phyloP scores from a whole-genome alignment of 2,113 vertebrate genomes.

The Notechis scutatus region DNA sequence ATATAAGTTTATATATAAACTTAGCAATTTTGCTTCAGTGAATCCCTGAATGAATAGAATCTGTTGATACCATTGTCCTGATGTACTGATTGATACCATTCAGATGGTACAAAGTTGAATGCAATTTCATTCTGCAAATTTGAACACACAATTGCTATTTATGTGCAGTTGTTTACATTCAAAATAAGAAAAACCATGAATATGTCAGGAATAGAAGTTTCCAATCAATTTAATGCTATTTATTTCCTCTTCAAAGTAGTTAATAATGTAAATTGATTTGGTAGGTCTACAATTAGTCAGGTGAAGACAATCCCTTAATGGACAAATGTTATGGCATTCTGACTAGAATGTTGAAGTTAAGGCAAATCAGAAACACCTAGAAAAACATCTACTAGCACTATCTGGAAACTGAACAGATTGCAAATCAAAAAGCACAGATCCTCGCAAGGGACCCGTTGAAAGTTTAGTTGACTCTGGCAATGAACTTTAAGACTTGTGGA shows the following conservation, averaged over 20 bases:
- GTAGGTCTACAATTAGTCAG: not conserved
- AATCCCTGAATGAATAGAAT: not conserved
- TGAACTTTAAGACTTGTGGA: too few relatives aligned
- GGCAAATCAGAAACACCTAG: not conserved
- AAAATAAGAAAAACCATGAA: not conserved
- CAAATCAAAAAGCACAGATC: not conserved
- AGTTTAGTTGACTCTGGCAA: not conserved
- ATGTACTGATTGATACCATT: too few relatives aligned
- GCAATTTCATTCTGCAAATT: not conserved
- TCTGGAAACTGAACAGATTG: not conserved
- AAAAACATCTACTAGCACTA: not conserved
- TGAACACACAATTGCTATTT: not conserved
- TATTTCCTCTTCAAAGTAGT: not conserved
- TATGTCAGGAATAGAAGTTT: not conserved
- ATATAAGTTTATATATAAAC: not conserved
- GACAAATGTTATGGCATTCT: not conserved
- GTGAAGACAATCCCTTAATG: not conserved
- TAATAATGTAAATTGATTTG: not conserved
- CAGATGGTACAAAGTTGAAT: not conserved
- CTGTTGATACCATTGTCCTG: too few relatives aligned
- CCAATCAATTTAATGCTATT: not conserved
- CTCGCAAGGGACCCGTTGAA: not conserved
- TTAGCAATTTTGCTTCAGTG: not conserved
- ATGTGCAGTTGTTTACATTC: not conserved
- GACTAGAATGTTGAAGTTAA: not conserved